phyloP scores from a whole-genome alignment of 2,797 vertebrate species.

The Phrynocephalus vlangalii region DNA sequence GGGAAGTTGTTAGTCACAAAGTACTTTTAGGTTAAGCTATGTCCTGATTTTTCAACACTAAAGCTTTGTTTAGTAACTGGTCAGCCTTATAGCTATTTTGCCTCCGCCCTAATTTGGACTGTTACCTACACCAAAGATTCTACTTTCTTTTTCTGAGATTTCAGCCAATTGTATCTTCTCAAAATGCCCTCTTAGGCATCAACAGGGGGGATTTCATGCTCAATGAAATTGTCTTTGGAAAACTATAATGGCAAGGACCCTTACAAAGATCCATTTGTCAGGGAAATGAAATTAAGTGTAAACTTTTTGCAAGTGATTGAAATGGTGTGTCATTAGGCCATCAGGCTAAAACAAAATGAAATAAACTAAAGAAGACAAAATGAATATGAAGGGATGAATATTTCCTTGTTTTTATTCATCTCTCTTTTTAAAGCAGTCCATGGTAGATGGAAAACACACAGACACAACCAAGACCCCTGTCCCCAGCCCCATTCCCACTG shows the following conservation, averaged over 20 bases:
- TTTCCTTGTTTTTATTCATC: too few species aligned
- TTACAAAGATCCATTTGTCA: background rate
- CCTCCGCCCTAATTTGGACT: background rate
- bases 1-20: slow-evolving; percentile 13
- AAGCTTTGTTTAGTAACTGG: background rate
- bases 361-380: background rate
- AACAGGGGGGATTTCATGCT: background rate
- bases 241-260: background rate
- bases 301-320: background rate
- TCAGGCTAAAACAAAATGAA: background rate
- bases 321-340: background rate
- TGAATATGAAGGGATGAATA: too few species aligned
- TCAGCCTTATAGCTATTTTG: background rate
- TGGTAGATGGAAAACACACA: too few species aligned
- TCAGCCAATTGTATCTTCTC: background rate
- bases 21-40: background rate
- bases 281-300: background rate
- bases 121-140: background rate
- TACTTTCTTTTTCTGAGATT: background rate
- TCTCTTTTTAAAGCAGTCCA: too few species aligned
- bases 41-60: background rate
- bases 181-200: background rate
- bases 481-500: too few species aligned
- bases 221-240: background rate
- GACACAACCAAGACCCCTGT: too few species aligned